Percentiles rank a stretch among this genome's conserved stretches.
Conservation (phyloP, 2,888 invertebrate genomes). For the Acanthococcus lagerstroemiae region DNA sequence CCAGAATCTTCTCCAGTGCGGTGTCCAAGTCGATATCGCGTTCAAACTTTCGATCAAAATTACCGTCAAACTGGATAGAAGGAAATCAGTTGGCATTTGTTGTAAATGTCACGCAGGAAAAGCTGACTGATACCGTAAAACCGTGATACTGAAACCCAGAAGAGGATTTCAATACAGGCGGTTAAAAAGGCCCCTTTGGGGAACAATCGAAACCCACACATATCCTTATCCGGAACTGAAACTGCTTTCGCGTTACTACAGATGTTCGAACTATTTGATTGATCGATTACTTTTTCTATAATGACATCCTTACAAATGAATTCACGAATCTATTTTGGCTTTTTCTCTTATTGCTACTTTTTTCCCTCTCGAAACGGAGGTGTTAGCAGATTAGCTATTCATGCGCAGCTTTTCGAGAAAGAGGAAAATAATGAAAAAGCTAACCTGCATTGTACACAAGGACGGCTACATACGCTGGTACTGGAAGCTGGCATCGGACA, state of each 20-base stretch:
- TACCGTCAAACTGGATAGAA: no score
- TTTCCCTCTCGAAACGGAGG: background rate
- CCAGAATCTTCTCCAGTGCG: no score
- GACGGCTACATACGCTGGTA: no score
- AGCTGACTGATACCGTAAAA: background rate
- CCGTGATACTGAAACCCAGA: constrained; percentile 23
- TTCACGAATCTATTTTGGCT: constrained; percentile 7
- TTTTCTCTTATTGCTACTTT: background rate
- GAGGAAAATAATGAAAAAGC: constrained; percentile 13
- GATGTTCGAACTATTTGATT: constrained; percentile 29
- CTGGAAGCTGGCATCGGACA: no score
- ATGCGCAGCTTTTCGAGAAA: constrained; percentile 4
- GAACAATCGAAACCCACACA: constrained; percentile 28
- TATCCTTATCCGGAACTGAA: constrained; percentile 12
- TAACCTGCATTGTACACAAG: constrained; percentile 12
- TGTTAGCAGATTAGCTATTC: constrained; percentile 26
- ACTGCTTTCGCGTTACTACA: constrained; percentile 16
- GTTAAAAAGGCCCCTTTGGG: constrained; percentile 25
- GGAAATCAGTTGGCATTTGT: background rate
- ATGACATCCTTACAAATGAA: constrained; percentile 25
- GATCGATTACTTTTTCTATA: constrained; percentile 27
- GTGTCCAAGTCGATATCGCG: no score
- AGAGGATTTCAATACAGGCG: constrained; percentile 29
- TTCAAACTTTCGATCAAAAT: no score
- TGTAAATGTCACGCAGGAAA: background rate